These are phyloP conservation scores for Hipparchia sbordonii DNA, from an alignment of 2,888 invertebrate species.

Conservation along the genomic window DNA sequence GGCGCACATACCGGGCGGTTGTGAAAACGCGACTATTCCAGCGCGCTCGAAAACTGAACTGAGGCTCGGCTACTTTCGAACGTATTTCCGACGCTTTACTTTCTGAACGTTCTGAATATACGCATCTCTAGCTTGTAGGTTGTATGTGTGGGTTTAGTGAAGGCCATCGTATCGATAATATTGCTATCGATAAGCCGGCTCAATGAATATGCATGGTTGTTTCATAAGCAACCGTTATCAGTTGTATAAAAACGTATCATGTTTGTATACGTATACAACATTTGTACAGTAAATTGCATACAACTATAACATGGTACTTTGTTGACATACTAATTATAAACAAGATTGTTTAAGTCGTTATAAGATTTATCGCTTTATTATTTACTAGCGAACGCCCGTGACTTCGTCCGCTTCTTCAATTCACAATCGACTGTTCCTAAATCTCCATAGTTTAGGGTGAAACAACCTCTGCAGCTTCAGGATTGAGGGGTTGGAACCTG, in stretches of 20 bases:
- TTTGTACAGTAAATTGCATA: not conserved
- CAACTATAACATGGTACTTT: constrained; percentile 1
- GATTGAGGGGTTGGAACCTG: no score
- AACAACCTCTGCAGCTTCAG: no score
- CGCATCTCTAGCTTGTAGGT: constrained; percentile 41
- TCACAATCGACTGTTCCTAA: no score
- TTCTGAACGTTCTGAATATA: constrained; percentile 49
- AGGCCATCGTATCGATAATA: constrained; percentile 36
- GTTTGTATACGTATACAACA: not conserved
- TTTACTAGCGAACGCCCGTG: no score
- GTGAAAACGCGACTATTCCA: constrained; percentile 55
- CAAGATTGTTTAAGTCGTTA: not conserved
- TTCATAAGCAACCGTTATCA: constrained; percentile 15
- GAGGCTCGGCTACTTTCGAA: constrained; percentile 57
- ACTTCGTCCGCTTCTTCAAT: no score
- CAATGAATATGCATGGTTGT: not conserved
- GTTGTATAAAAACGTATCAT: not conserved
- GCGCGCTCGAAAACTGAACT: constrained; percentile 62
- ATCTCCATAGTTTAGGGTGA: no score
- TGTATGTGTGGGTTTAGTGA: constrained; percentile 40
- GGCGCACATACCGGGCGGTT: constrained; percentile 63
- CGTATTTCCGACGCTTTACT: constrained; percentile 64
- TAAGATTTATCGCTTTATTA: not conserved
- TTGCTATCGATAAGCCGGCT: constrained; percentile 22
- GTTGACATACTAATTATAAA: not conserved